These are phyloP conservation scores for Bradypus variegatus DNA, from an alignment of 2,797 vertebrate species.

Conservation along the genomic window DNA sequence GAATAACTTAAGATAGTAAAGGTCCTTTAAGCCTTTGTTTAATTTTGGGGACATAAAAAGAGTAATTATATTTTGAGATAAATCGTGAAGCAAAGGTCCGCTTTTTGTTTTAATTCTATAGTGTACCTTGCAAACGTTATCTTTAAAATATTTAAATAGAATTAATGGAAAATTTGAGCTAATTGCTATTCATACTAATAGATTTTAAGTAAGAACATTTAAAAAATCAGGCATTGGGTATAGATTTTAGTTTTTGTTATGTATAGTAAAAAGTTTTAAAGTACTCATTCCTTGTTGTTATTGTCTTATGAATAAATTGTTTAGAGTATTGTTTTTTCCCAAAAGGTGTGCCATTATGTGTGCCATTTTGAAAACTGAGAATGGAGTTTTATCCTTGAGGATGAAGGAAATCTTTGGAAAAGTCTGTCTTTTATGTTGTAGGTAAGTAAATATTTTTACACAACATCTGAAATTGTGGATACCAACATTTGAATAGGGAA, in stretches of 20 bases:
- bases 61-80: constrained; percentile 19
- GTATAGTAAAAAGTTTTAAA: constrained; percentile 15
- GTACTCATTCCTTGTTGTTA: background rate
- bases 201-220: constrained; percentile 35
- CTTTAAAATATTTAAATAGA: constrained; percentile 20
- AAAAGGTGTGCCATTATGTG: constrained; percentile 58
- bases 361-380: constrained; percentile 58
- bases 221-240: constrained; percentile 23
- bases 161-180: constrained; percentile 35
- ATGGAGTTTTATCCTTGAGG: constrained; percentile 35
- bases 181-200: background rate
- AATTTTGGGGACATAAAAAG: constrained; percentile 28
- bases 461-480: constrained; percentile 18
- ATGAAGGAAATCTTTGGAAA: constrained; percentile 43
- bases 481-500: constrained; percentile 22
- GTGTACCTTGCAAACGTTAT: background rate
- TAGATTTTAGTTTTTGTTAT: constrained; percentile 1
- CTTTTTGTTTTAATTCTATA: background rate
- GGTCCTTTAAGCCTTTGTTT: constrained; percentile 51
- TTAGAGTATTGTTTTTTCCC: constrained; percentile 42
- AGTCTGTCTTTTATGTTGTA: constrained; percentile 46
- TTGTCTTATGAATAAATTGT: constrained; percentile 35
- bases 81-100: background rate
- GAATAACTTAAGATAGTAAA: constrained; percentile 40
- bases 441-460: constrained; percentile 60